Evolutionary conservation across 2,888 invertebrate genomes (phyloP).

Genomic region (Mesodorylaimus sp.): DNA sequence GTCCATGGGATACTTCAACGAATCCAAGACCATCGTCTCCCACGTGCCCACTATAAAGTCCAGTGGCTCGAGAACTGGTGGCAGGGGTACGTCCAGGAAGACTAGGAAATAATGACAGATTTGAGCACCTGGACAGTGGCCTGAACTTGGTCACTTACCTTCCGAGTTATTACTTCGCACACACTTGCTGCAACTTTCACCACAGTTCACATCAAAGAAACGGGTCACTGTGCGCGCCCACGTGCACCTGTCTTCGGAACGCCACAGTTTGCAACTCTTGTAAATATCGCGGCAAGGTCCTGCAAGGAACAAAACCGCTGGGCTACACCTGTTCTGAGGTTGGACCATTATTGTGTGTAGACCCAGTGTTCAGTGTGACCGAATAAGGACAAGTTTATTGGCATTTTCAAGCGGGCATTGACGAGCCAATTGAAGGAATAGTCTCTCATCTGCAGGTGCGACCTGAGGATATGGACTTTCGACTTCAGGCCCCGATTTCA

Average conservation of each 20-base stretch:
- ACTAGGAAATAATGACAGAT: neutral
- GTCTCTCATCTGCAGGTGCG: too few species aligned
- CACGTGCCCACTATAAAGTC: conserved; percentile 27
- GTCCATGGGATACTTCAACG: conserved; percentile 23
- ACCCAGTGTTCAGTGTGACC: too few species aligned
- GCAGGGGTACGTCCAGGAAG: conserved; percentile 17
- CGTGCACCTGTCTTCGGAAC: conserved; percentile 26
- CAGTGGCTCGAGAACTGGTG: conserved; percentile 27
- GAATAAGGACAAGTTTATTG: too few species aligned
- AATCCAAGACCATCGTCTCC: conserved; percentile 16
- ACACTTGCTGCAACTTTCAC: conserved; percentile 25
- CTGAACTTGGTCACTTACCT: too few species aligned
- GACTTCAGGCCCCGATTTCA: too few species aligned
- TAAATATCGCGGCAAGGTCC: conserved; percentile 28
- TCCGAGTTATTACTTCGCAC: conserved; percentile 15
- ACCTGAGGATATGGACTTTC: too few species aligned
- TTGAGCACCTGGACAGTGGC: too few species aligned
- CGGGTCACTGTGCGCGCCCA: conserved; percentile 22
- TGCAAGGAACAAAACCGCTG: conserved; percentile 8
- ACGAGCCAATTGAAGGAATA: too few species aligned
- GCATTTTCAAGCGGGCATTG: too few species aligned
- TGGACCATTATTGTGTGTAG: too few species aligned
- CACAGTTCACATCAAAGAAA: conserved; percentile 29
- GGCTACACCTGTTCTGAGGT: too few species aligned
- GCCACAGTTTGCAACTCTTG: conserved; percentile 27